These are phyloP conservation scores for Dynastes hyllus DNA, from an alignment of 2,888 invertebrate genomes.

Conservation along the genomic window DNA sequence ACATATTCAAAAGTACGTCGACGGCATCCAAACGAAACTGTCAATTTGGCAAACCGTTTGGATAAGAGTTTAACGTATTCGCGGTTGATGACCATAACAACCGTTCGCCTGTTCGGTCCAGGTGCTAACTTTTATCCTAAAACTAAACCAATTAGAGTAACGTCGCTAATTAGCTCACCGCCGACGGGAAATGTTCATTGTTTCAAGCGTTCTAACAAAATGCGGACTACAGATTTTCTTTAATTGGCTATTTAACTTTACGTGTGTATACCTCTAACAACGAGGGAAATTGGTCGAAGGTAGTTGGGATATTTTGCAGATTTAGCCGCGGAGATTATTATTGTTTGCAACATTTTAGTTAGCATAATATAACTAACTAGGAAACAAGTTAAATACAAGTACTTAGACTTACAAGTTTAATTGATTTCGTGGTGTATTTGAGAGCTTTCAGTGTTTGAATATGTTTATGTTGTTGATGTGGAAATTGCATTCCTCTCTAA, in stretches of 20 bases:
- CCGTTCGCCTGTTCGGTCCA: background rate
- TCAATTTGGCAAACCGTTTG: background rate
- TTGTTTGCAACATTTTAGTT: too few relatives aligned
- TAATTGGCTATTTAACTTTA: slow-evolving; percentile 7
- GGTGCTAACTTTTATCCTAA: slow-evolving; percentile 1
- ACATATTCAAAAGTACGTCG: too few relatives aligned
- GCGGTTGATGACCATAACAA: background rate
- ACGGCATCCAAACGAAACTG: background rate
- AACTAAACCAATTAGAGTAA: slow-evolving; percentile 9
- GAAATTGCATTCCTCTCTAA: too few relatives aligned
- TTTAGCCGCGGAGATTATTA: background rate
- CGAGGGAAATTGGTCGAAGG: background rate
- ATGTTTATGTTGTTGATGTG: too few relatives aligned
- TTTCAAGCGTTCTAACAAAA: slow-evolving; percentile 5
- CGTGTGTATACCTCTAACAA: background rate
- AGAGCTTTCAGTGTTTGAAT: too few relatives aligned
- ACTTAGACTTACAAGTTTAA: too few relatives aligned
- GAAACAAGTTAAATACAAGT: too few relatives aligned
- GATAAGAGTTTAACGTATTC: background rate
- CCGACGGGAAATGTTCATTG: background rate
- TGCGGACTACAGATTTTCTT: slow-evolving; percentile 11
- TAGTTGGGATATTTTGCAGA: background rate
- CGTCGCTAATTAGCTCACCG: background rate
- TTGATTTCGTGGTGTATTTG: too few relatives aligned
- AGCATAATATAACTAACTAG: too few relatives aligned